Conservation (phyloP, 2,113 vertebrate species). For the Xenopus laevis region DNA sequence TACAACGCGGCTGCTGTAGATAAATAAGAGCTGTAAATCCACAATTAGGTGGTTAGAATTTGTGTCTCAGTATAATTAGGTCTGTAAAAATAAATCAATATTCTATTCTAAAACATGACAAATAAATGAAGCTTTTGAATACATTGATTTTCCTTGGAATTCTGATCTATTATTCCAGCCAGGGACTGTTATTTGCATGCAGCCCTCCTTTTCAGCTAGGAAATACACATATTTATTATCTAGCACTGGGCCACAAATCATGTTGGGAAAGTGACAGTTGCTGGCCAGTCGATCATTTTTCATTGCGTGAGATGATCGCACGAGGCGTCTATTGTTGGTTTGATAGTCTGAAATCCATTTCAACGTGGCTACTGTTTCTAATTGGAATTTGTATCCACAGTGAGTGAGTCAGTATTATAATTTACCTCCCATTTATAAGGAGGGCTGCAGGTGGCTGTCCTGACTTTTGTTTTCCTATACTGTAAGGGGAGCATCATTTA, state of each 20-base stretch:
- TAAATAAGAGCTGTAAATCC: conserved; percentile 8
- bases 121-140: conserved; percentile 23
- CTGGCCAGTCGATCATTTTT: conserved; percentile 68
- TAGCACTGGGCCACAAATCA: conserved; percentile 66
- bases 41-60: conserved; percentile 4
- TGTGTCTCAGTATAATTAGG: conserved; percentile 24
- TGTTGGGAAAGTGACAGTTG: conserved; percentile 72
- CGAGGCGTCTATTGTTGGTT: conserved; percentile 66
- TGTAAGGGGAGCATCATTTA: no score
- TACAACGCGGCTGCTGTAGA: not conserved
- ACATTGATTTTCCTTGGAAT: conserved; percentile 20
- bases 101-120: conserved; percentile 29
- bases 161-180: conserved; percentile 1
- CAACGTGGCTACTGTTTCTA: no score
- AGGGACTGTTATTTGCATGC: conserved; percentile 13
- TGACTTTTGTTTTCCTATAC: no score
- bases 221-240: conserved; percentile 10
- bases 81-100: conserved; percentile 33
- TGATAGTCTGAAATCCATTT: conserved; percentile 50
- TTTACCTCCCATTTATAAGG: no score
- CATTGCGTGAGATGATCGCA: conserved; percentile 71
- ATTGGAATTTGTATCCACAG: no score
- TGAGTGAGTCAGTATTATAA: no score
- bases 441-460: no score
- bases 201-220: not conserved